Conservation (phyloP, 2,797 vertebrate genomes). For the Rousettus madagascariensis region DNA sequence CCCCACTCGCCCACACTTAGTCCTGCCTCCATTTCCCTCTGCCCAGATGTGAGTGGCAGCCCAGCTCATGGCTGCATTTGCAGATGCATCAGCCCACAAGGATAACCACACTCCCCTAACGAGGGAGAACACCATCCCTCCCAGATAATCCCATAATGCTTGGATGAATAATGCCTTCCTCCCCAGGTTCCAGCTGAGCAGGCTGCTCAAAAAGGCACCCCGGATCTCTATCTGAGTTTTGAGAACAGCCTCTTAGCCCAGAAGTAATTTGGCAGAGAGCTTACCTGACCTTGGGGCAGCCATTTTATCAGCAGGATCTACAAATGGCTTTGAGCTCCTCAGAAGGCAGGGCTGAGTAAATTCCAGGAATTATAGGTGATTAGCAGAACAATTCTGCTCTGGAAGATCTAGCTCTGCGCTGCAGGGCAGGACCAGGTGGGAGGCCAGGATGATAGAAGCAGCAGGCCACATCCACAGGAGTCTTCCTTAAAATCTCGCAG, state of each 20-base stretch:
- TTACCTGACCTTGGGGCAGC: not conserved
- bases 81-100: not conserved
- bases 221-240: not conserved
- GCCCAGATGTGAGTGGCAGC: not conserved
- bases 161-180: not conserved
- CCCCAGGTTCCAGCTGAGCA: not conserved
- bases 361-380: not conserved
- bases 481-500: not conserved
- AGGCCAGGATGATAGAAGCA: not conserved
- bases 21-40: not conserved
- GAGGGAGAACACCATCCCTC: not conserved
- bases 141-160: not conserved
- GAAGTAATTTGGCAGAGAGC: conserved; percentile 2
- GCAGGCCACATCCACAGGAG: fast-evolving
- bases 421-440: not conserved
- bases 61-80: not conserved
- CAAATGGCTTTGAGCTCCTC: not conserved
- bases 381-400: not conserved
- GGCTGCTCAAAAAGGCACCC: not conserved
- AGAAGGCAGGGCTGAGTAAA: not conserved
- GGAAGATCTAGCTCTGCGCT: not conserved
- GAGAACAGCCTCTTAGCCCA: not conserved
- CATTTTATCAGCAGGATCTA: conserved; percentile 28
- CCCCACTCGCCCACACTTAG: not conserved
- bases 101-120: fast-evolving